Base-by-base conservation (phyloP, 1,140 invertebrate genomes). In the Aphaenogaster floridana region DNA sequence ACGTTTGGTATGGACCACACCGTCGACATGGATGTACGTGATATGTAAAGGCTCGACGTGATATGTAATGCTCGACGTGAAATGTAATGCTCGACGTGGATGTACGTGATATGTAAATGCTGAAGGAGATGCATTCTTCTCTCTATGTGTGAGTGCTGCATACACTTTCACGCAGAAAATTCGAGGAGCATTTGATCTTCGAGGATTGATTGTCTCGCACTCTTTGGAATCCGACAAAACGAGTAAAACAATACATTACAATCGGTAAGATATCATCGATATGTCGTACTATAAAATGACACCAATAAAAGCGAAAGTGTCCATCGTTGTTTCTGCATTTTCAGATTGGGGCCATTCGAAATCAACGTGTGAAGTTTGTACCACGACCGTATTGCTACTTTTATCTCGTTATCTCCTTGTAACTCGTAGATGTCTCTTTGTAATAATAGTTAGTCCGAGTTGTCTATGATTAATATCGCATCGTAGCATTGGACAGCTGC, bases 301-400 rank as follows among this genome's bases (percentile, higher is more conserved):
- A 72, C 1, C 2, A 1, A 13, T 45, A 86, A 36, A n/a, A 50
- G 3, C 6, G 11, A 42, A 59, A 66, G 28, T 36, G 9, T 68
- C 45, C 7, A 68, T 68, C 45, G 28, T 61, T 36, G 21, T 69
- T 87, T 66, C 36, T 66, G 9, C 63, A 86, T 36, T 94, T 94
- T 28, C 90, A 95, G 94, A 94, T 95, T 94, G 94, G 94, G 94
- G 94, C 94, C 94, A 95, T 94, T 94, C 88, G 87, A 93, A 93
- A 91, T 94, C 92, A 94, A 94, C 92, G 93, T 93, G 91, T 93
- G 91, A 93, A 91, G 86, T 94, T 94, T 94, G 91, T 94, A 93
- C 87, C 86, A 93, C 90, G 88, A 92, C 86, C 86, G 81, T 89
- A 92, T 88, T 64, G 88, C 83, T 90, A 74, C 89, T 81, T 78